Conservation (phyloP, 2,797 vertebrate genomes). For the Peromyscus aztecus region DNA sequence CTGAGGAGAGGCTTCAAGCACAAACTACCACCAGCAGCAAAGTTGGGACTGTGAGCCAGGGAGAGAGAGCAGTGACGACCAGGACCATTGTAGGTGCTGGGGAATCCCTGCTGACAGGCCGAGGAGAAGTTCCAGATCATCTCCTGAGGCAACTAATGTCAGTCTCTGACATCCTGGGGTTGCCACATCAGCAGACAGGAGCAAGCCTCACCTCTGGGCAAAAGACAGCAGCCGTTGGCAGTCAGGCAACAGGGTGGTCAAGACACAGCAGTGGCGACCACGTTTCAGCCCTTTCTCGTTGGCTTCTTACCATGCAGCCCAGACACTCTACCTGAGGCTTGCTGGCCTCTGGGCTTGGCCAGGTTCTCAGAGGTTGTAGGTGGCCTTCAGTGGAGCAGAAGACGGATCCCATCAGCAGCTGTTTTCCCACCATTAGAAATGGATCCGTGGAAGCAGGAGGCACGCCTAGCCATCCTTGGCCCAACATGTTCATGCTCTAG, state of each 20-base stretch:
- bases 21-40: not conserved
- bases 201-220: not conserved
- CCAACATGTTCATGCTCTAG: not conserved
- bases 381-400: not conserved
- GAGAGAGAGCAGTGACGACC: not conserved
- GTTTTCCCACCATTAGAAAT: not conserved
- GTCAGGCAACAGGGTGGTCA: not conserved
- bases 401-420: not conserved
- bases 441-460: not conserved
- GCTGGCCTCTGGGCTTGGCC: not conserved
- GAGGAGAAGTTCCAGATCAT: not conserved
- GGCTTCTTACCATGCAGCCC: not conserved
- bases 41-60: not conserved
- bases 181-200: not conserved
- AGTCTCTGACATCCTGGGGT: not conserved
- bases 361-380: not conserved
- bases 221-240: not conserved
- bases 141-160: not conserved
- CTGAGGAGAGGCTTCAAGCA: not conserved
- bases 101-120: rapidly evolving
- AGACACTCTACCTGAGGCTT: not conserved
- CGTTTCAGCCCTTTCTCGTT: not conserved
- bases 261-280: not conserved
- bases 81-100: not conserved
- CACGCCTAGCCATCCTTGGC: no score